These are phyloP conservation scores for Homarus gammarus DNA, from an alignment of 2,888 invertebrate species.

Conservation along the genomic window DNA sequence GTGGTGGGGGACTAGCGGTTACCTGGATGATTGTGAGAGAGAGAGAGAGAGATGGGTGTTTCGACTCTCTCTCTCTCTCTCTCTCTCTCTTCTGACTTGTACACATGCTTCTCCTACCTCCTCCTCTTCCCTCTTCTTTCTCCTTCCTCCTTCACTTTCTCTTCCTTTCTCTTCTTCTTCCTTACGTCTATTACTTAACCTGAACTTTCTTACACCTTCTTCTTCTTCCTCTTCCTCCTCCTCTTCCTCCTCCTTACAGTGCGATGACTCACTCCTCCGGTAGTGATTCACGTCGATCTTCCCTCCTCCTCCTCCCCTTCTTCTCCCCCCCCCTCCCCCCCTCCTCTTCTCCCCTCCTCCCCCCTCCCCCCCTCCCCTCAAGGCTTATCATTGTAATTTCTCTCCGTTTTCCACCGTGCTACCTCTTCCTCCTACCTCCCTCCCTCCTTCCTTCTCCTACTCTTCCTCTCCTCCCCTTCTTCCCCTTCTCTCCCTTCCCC, in stretches of 20 bases:
- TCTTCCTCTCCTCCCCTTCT: background rate
- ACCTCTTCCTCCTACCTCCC: background rate
- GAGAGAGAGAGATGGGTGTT: too few species aligned
- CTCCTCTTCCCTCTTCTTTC: too few species aligned
- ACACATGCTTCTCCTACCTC: too few species aligned
- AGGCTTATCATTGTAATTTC: background rate
- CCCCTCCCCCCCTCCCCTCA: background rate
- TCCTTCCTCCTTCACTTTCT: too few species aligned
- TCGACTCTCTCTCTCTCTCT: too few species aligned
- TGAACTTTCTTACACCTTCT: too few species aligned
- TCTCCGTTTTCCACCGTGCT: background rate
- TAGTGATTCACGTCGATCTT: constrained; percentile 79
- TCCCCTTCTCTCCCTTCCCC: background rate
- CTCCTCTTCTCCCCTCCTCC: background rate
- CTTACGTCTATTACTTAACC: too few species aligned
- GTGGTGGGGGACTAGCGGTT: too few species aligned
- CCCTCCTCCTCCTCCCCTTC: constrained; percentile 85
- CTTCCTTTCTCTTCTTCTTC: too few species aligned
- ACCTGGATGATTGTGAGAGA: too few species aligned
- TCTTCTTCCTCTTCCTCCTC: background rate
- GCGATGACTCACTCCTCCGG: background rate
- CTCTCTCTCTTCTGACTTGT: too few species aligned
- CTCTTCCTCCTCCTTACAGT: background rate
- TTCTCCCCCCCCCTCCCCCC: background rate
- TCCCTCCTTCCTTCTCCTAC: background rate